Evolutionary conservation across 2,797 vertebrate genomes (phyloP).

Genomic region (Amniataba percoides): DNA sequence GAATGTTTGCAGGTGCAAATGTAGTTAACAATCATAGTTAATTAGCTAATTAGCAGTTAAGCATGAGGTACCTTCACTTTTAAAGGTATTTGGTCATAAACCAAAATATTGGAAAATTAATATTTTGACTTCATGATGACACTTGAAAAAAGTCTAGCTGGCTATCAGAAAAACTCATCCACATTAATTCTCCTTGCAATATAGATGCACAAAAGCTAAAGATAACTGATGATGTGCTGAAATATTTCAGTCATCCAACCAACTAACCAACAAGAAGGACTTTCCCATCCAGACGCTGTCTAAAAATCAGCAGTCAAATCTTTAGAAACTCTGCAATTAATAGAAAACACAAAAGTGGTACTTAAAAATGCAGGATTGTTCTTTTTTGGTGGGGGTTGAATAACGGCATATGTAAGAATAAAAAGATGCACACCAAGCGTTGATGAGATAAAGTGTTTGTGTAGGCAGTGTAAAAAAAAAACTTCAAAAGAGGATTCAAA

Average conservation of each 20-base stretch:
- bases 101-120: neutral
- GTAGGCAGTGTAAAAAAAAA: neutral
- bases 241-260: neutral
- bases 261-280: neutral
- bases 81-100: neutral
- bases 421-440: neutral
- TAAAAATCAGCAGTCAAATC: neutral
- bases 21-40: neutral
- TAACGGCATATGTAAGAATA: too few species aligned
- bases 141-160: neutral
- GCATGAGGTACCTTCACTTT: neutral
- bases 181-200: too few species aligned
- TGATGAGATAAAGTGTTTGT: neutral
- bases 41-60: neutral
- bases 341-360: neutral
- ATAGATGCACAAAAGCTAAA: neutral
- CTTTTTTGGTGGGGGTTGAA: too few species aligned
- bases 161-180: too few species aligned
- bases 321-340: neutral
- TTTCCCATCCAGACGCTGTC: too few species aligned
- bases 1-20: neutral
- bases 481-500: too few species aligned
- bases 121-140: neutral
- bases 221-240: too few species aligned
- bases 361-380: too few species aligned